These are phyloP conservation scores for Plodia interpunctella DNA, from an alignment of 1,140 invertebrate species.

Conservation along the genomic window DNA sequence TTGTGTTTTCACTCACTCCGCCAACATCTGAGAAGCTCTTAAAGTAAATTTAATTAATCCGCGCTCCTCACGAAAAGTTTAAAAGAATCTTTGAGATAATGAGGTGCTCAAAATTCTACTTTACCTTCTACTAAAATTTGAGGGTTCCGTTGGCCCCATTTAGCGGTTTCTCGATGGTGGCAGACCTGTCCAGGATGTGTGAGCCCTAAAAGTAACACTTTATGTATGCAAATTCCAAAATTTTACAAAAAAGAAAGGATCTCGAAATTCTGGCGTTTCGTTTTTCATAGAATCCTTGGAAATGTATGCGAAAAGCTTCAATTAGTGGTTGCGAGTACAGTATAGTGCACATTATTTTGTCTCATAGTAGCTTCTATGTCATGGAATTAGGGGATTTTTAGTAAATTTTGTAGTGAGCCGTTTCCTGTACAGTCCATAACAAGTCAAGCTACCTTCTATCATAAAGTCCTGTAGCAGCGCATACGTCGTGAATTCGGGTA, in stretches of 20 bases:
- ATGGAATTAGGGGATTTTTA: too few relatives aligned
- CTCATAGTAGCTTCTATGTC: too few relatives aligned
- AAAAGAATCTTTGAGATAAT: conserved; percentile 12
- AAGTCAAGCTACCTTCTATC: too few relatives aligned
- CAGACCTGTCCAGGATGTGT: not conserved
- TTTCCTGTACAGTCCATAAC: too few relatives aligned
- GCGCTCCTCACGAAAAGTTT: conserved; percentile 3
- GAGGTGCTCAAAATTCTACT: conserved; percentile 12
- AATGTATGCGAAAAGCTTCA: not conserved
- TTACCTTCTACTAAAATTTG: conserved; percentile 10
- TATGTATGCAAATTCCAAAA: not conserved
- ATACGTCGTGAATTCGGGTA: too few relatives aligned
- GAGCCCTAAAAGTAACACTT: not conserved
- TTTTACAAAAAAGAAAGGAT: not conserved
- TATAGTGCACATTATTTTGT: too few relatives aligned
- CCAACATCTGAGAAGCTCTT: conserved; percentile 2
- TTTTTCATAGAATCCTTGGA: not conserved
- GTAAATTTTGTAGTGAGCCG: too few relatives aligned
- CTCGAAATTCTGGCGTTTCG: not conserved
- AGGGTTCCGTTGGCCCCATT: not conserved
- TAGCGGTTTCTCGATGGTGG: not conserved
- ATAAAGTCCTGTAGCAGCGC: too few relatives aligned
- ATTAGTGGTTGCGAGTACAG: not conserved
- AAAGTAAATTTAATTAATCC: conserved; percentile 15
- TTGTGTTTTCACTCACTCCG: not conserved